Evolutionary conservation across 2,797 vertebrate genomes (phyloP).

Genomic region (Ciconia nigra): DNA sequence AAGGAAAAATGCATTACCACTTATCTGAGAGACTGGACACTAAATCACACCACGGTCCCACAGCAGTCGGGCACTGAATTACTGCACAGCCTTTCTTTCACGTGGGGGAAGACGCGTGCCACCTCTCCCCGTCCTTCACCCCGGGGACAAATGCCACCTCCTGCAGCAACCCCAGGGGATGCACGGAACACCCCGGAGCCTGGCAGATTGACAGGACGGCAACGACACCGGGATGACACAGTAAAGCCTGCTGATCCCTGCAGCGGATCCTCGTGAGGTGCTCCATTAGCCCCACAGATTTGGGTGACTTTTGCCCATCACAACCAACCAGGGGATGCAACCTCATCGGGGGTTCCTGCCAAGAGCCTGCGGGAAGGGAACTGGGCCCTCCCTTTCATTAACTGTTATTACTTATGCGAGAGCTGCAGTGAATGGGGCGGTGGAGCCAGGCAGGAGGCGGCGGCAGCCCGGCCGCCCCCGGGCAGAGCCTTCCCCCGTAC

Average conservation of each 20-base stretch:
- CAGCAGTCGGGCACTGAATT: fast-evolving
- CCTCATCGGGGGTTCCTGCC: background rate
- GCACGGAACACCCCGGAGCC: background rate
- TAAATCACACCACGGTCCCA: background rate
- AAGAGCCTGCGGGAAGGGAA: background rate
- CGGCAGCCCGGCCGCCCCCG: background rate
- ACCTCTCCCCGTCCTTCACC: background rate
- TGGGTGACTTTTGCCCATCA: background rate
- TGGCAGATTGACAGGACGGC: background rate
- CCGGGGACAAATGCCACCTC: background rate
- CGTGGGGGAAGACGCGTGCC: fast-evolving
- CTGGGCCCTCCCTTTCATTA: background rate
- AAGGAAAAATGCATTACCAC: background rate
- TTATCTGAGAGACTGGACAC: background rate
- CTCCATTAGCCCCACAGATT: background rate
- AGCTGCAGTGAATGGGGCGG: background rate
- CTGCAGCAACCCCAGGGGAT: background rate
- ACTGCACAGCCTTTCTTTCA: background rate
- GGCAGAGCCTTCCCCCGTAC: background rate
- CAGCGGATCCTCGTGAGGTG: fast-evolving
- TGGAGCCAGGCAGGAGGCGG: background rate
- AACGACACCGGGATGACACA: background rate
- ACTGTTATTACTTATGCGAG: fast-evolving
- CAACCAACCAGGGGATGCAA: background rate
- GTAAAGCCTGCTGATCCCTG: background rate